phyloP scores from a whole-genome alignment of 1,140 invertebrate genomes.

The Cydia amplana region DNA sequence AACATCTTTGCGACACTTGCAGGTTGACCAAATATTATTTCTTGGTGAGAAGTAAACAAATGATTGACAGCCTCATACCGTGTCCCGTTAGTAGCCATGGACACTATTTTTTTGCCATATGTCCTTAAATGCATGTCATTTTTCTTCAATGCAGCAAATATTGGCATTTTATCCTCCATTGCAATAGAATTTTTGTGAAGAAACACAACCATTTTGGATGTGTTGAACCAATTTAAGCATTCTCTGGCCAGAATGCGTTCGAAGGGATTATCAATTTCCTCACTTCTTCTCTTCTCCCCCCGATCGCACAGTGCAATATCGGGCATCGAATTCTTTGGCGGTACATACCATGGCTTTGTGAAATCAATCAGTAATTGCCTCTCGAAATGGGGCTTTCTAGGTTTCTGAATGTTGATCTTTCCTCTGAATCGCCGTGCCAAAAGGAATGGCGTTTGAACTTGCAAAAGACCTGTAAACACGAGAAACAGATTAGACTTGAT shows the following conservation, averaged over 20 bases:
- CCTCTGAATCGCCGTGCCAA: conserved; percentile 83
- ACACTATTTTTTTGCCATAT: conserved; percentile 82
- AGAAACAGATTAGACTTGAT: conserved; percentile 25
- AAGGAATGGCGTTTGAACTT: conserved; percentile 65
- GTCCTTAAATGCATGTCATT: conserved; percentile 83
- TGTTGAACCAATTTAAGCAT: conserved; percentile 83
- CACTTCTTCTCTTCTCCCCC: conserved; percentile 41
- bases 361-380: conserved; percentile 82
- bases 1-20: conserved; percentile 79
- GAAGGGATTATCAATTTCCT: conserved; percentile 82
- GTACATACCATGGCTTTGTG: conserved; percentile 80
- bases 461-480: conserved; percentile 68
- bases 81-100: conserved; percentile 81
- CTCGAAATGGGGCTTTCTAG: conserved; percentile 83
- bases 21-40: conserved; percentile 83
- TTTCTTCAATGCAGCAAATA: conserved; percentile 81
- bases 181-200: conserved; percentile 85
- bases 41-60: conserved; percentile 81
- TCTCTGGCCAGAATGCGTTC: conserved; percentile 85
- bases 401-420: conserved; percentile 88
- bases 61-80: conserved; percentile 81
- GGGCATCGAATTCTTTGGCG: conserved; percentile 63
- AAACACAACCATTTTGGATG: conserved; percentile 85
- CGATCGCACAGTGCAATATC: conserved; percentile 57
- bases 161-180: conserved; percentile 81